Percentiles rank a stretch among this genome's conserved stretches.
Evolutionary conservation across 2,113 vertebrate genomes (phyloP).

Genomic region (Talpa occidentalis): DNA sequence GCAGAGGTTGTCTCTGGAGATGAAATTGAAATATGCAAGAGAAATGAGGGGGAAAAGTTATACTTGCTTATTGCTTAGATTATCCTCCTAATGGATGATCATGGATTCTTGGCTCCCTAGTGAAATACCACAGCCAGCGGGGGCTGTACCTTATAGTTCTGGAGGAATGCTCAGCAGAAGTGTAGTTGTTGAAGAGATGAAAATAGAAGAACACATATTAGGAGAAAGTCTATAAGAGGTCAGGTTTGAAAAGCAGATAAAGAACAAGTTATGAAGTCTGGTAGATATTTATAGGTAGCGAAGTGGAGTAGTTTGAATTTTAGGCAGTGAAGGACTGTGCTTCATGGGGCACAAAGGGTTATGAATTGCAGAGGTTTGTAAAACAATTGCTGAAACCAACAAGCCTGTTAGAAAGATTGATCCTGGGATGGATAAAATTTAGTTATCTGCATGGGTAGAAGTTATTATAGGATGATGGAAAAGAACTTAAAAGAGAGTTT

Average conservation of each 20-base stretch:
- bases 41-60: not conserved
- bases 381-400: not conserved
- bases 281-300: not conserved
- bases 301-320: not conserved
- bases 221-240: not conserved
- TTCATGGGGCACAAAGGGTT: not conserved
- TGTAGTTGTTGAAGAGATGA: not conserved
- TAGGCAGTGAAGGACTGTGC: not conserved
- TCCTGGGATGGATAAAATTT: not conserved
- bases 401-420: not conserved
- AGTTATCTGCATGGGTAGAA: not conserved
- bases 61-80: not conserved
- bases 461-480: not conserved
- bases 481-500: constrained; percentile 1
- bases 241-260: not conserved
- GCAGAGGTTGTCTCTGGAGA: not conserved
- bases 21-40: not conserved
- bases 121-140: not conserved
- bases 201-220: not conserved
- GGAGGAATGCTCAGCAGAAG: not conserved
- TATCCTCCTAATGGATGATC: not conserved
- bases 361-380: not conserved
- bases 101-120: not conserved
- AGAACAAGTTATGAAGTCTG: not conserved
- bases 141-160: not conserved